Evolutionary conservation across 2,797 vertebrate genomes (phyloP).

Genomic region (Micromesistius poutassou): DNA sequence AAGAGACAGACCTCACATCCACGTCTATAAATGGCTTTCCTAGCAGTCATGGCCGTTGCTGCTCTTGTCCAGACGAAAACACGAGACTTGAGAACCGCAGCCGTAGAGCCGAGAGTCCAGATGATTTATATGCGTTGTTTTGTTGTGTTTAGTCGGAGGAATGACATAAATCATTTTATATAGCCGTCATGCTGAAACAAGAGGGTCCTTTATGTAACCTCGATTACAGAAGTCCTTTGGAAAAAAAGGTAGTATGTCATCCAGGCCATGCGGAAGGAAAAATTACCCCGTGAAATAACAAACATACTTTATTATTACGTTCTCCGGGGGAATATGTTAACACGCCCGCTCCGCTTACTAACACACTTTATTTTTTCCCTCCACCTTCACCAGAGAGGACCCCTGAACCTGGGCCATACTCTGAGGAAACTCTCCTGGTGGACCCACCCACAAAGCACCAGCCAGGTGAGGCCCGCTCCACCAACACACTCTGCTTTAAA

Average conservation of each 20-base stretch:
- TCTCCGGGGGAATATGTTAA: conserved; percentile 8
- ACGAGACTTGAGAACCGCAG: conserved; percentile 45
- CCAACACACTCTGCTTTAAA: too few species aligned
- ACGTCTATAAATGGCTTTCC: conserved; percentile 50
- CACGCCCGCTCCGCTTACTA: not conserved
- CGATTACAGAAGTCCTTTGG: conserved; percentile 16
- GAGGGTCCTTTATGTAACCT: conserved; percentile 38
- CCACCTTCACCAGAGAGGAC: conserved; percentile 56
- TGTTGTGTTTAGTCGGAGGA: conserved; percentile 48
- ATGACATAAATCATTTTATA: conserved; percentile 39
- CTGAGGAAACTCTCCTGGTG: conserved; percentile 51
- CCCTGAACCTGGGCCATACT: conserved; percentile 54
- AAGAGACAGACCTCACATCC: conserved; percentile 25
- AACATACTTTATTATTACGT: conserved; percentile 21
- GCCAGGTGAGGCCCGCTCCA: conserved; percentile 56
- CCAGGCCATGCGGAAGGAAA: conserved; percentile 19
- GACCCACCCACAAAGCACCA: conserved; percentile 54
- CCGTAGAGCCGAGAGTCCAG: conserved; percentile 26
- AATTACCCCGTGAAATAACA: conserved; percentile 13
- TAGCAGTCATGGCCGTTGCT: conserved; percentile 30
- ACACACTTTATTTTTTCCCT: not conserved
- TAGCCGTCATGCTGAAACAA: conserved; percentile 20
- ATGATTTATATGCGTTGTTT: conserved; percentile 53
- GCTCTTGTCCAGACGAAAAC: conserved; percentile 54
- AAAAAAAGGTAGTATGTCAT: conserved; percentile 37